Evolutionary conservation across 1,140 invertebrate genomes (phyloP).

Genomic region (Eupristina koningsbergeri): DNA sequence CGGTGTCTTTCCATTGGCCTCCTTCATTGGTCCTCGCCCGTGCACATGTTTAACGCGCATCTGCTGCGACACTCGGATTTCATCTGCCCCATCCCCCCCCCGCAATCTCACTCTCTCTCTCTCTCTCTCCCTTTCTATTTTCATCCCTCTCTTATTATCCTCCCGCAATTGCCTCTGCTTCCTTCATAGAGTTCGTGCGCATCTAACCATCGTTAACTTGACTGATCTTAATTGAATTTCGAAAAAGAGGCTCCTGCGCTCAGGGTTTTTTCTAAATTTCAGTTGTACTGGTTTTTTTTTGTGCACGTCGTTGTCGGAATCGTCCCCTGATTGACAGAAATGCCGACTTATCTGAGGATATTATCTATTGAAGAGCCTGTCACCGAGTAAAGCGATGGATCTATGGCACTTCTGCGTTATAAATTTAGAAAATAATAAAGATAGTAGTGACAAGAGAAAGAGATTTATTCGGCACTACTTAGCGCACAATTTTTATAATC

Average conservation of each 20-base stretch:
- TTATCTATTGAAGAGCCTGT: conserved; percentile 39
- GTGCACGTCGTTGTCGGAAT: not conserved
- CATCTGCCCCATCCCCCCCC: not conserved
- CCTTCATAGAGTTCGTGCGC: not conserved
- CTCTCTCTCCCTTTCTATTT: not conserved
- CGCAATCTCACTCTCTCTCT: not conserved
- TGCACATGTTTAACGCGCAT: conserved; percentile 3
- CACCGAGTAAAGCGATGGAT: not conserved
- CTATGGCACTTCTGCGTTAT: not conserved
- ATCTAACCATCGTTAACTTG: not conserved
- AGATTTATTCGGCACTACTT: conserved; percentile 4
- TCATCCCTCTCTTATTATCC: not conserved
- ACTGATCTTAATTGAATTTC: conserved; percentile 46
- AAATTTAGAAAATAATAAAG: not conserved
- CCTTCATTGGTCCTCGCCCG: conserved; percentile 14
- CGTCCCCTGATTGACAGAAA: not conserved
- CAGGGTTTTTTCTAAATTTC: not conserved
- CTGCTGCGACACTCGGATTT: conserved; percentile 33
- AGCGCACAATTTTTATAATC: not conserved
- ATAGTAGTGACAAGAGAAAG: not conserved
- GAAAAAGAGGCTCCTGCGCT: not conserved
- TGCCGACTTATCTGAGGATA: not conserved
- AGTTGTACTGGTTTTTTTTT: not conserved
- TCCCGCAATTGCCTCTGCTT: too few species aligned
- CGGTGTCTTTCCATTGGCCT: conserved; percentile 23